Evolutionary conservation across 2,113 vertebrate genomes (phyloP).

Genomic region (Malurus melanocephalus): DNA sequence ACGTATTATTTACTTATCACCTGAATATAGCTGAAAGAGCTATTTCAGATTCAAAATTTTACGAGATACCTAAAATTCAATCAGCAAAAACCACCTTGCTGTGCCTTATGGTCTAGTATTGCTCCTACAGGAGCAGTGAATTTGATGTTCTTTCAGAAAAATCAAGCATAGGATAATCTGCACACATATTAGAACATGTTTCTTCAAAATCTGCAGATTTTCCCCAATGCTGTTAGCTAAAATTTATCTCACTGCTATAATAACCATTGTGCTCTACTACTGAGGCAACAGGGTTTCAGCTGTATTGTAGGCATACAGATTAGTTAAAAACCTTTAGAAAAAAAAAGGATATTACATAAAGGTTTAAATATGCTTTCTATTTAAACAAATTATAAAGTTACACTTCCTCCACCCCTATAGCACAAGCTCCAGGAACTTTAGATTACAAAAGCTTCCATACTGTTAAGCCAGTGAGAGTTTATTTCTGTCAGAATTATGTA

Average conservation of each 20-base stretch:
- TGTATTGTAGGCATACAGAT: not conserved
- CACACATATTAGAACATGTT: not conserved
- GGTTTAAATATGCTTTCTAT: slow-evolving; percentile 20
- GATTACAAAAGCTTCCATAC: not conserved
- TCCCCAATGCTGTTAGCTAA: not conserved
- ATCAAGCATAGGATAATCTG: not conserved
- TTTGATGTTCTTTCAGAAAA: not conserved
- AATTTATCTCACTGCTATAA: not conserved
- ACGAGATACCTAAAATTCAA: not conserved
- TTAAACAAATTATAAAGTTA: slow-evolving; percentile 14
- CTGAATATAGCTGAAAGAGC: not conserved
- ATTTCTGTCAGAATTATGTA: not conserved
- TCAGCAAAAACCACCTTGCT: not conserved
- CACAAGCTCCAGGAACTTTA: not conserved
- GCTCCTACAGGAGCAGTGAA: not conserved
- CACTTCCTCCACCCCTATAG: not conserved
- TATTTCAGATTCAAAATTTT: not conserved
- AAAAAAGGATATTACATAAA: slow-evolving; percentile 16
- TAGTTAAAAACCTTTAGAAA: not conserved
- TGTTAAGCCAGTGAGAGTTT: not conserved
- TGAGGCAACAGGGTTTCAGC: not conserved
- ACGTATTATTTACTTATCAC: not conserved
- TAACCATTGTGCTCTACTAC: not conserved
- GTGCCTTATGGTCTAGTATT: not conserved
- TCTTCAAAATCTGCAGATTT: not conserved